Base-by-base conservation (phyloP, 2,113 vertebrate species). In the Dryoscopus gambensis region DNA sequence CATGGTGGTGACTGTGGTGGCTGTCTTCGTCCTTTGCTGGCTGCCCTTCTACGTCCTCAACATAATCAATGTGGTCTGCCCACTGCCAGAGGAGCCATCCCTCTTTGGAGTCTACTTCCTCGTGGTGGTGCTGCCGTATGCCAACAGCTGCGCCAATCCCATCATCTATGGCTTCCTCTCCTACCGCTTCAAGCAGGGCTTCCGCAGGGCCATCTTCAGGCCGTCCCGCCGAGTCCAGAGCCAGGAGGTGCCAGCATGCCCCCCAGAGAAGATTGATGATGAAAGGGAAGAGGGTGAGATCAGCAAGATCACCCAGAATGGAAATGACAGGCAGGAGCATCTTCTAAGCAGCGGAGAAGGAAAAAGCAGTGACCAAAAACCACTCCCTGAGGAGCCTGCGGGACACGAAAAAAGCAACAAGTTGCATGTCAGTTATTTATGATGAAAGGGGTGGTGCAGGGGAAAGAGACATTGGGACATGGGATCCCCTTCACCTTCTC, bases 71-170 rank as follows among this genome's bases (percentile, higher is more conserved):
- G 98, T 99, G 8, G 95, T 99, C 35, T 98, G 99, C 87, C 98
- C 99, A 1, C 97, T 99, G 90, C 99, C 99, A 0, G 98, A 98
- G 57, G 99, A 99, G 89, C 98, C 99, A 0, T 98, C 98, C 53
- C 97, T 98, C 92, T 98, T 99, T 2, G 99, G 99, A 3, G 97
- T 99, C 83, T 99, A 99, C 97, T 99, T 99, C 91, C 98, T 99
- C 4, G 99, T 99, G 24, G 99, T 99, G 55, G 99, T 99, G n/a
- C 98, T 99, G 86, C 99, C 99, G 0, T 99, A 99, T 0, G 98
- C 99, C 67, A 99, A 99, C 98, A 99, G 99, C 97, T 99, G 99
- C 1, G 99, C 99, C 92, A 99, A 99, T 83, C 99, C 99, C 75
- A 98, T 99, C 71, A 98, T 99, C 57, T 99, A 99, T 0, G 99